Evolutionary conservation across 2,888 invertebrate species (phyloP), one percentile per base, ranked within the genome.

Genomic region (Drosophila kambysellisi): DNA sequence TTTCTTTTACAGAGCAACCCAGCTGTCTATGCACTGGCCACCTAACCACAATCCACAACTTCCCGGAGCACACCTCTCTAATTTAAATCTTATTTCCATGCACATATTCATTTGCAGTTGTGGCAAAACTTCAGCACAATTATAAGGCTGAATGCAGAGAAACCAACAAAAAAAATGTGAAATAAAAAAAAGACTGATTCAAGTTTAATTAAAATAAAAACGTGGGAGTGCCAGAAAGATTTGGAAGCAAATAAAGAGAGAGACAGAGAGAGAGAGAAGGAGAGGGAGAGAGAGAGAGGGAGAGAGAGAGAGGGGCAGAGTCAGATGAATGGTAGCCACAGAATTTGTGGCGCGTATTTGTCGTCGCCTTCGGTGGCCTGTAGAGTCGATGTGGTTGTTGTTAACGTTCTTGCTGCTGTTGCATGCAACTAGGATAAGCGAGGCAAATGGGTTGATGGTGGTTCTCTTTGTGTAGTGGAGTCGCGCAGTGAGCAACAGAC

Each of bases 161-260:
- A 50, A 17, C 50, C 39, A 50, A 50, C 50, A 58, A 17, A 46
- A 29, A 39, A 39, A 60, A 50, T 32, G 4, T 59, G 58, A 60
- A 67, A 56, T 74, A 65, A 69, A 70, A 48, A 48, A 62, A 56
- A 33, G 62, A 64, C 54, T 33, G 72, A 73, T 74, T 73, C 61
- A 88, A 76, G 76, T 78, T 76, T 82, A 89, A 89, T 85, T 88
- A 84, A 88, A 89, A 79, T 81, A 70, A 74, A 81, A 81, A 78
- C 64, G 71, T 71, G 30, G 43, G 58, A 41, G 64, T 60, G 65
- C 32, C 59, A 51, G 12, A 17, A 17, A 68, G 59, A 61, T 17
- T 46, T 46, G 7, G 25, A 0, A 4, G 25, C 25, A 25, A 25
- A 25, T 25, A 25, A 3, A 25, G 25, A 25, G 25, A 58, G 4